Evolutionary conservation across 2,888 invertebrate genomes (phyloP).

Genomic region (Drosophila infuscata): DNA sequence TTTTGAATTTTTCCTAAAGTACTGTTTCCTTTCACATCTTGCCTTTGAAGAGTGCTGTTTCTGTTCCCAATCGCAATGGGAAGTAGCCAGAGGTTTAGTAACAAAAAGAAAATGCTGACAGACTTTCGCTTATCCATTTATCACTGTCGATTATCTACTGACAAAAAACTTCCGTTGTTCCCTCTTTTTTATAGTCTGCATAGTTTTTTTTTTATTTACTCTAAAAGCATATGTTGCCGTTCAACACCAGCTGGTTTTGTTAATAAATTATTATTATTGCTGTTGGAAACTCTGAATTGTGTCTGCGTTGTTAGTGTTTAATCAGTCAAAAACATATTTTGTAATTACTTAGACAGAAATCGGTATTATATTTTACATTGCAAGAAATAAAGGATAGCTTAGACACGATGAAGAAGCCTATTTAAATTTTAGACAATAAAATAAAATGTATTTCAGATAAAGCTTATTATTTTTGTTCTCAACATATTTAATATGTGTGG

Average conservation of each 20-base stretch:
- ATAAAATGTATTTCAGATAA: not conserved
- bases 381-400: not conserved
- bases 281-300: not conserved
- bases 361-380: not conserved
- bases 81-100: not conserved
- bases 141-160: constrained; percentile 4
- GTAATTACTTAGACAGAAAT: not conserved
- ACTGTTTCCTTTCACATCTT: not conserved
- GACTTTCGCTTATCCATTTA: constrained; percentile 1
- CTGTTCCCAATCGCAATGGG: not conserved
- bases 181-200: constrained; percentile 6
- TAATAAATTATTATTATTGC: not conserved
- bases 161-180: not conserved
- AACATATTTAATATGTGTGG: not conserved
- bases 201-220: not conserved
- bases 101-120: not conserved
- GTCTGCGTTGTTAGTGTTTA: not conserved
- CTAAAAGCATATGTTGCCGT: not conserved
- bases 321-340: not conserved
- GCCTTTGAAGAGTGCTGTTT: not conserved
- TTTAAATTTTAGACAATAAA: not conserved
- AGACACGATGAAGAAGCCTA: not conserved
- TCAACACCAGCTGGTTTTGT: not conserved
- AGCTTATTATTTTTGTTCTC: not conserved
- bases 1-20: not conserved